phyloP scores from a whole-genome alignment of 92 coral and sea anemone genomes.

The Ricordea florida region DNA sequence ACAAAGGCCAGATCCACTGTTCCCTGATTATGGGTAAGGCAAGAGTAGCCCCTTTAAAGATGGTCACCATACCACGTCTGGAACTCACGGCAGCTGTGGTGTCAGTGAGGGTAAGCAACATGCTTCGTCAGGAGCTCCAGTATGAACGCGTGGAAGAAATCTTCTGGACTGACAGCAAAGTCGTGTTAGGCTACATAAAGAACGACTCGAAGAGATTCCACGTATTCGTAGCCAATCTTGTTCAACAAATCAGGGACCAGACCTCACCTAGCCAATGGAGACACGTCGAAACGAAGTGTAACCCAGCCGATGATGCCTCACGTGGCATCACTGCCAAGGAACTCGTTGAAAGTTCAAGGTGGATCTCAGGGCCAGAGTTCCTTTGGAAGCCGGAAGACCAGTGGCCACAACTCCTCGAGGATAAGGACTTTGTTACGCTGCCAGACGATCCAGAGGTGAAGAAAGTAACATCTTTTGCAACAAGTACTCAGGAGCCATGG shows the following conservation, averaged over 20 bases:
- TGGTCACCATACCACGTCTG: conserved; percentile 24
- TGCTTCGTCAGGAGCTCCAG: conserved; percentile 30
- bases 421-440: too few species aligned
- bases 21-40: conserved; percentile 14
- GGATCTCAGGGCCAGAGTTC: too few species aligned
- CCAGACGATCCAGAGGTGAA: too few species aligned
- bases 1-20: background rate
- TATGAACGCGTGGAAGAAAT: background rate
- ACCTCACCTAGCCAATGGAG: conserved; percentile 21
- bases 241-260: conserved; percentile 18
- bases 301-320: conserved; percentile 29
- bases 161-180: conserved; percentile 39
- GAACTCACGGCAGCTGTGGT: conserved; percentile 28
- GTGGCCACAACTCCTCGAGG: too few species aligned
- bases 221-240: conserved; percentile 33
- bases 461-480: too few species aligned
- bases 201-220: conserved; percentile 30
- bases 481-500: too few species aligned
- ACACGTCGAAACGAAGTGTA: background rate
- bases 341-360: too few species aligned
- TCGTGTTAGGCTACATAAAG: conserved; percentile 15
- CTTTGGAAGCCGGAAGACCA: too few species aligned
- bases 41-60: conserved; percentile 18
- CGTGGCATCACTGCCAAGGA: too few species aligned
- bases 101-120: conserved; percentile 18